Evolutionary conservation across 2,888 invertebrate genomes (phyloP).

Genomic region (Dysmachus trigonus): DNA sequence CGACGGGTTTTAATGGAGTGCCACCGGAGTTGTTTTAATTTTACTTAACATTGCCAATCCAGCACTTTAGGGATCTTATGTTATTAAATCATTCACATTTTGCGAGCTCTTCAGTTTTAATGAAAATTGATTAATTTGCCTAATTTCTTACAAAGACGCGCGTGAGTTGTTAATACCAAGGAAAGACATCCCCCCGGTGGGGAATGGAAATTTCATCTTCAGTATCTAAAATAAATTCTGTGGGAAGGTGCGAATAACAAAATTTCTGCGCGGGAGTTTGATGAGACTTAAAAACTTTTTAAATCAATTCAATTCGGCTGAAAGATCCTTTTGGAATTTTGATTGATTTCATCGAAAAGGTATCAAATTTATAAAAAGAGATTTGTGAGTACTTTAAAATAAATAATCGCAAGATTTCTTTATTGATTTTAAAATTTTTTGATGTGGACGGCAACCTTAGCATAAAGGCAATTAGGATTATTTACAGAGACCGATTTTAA

Average conservation of each 20-base stretch:
- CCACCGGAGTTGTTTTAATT: not conserved
- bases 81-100: not conserved
- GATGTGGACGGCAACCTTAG: not conserved
- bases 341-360: not conserved
- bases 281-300: not conserved
- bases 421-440: not conserved
- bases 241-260: not conserved
- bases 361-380: not conserved
- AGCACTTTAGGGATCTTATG: not conserved
- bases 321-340: not conserved
- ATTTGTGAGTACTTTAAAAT: not conserved
- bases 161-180: not conserved
- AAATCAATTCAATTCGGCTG: not conserved
- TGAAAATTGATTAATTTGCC: slow-evolving; percentile 19
- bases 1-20: not conserved
- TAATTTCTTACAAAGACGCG: not conserved
- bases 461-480: not conserved
- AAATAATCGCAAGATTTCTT: not conserved
- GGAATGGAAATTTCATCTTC: not conserved
- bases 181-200: not conserved
- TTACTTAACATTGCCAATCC: not conserved
- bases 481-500: not conserved
- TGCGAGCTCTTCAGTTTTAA: slow-evolving; percentile 14
- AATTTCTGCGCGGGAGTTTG: not conserved
- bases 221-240: not conserved